These are phyloP conservation scores for Metopia argyrocephala DNA, from an alignment of 2,888 invertebrate species.

Conservation along the genomic window DNA sequence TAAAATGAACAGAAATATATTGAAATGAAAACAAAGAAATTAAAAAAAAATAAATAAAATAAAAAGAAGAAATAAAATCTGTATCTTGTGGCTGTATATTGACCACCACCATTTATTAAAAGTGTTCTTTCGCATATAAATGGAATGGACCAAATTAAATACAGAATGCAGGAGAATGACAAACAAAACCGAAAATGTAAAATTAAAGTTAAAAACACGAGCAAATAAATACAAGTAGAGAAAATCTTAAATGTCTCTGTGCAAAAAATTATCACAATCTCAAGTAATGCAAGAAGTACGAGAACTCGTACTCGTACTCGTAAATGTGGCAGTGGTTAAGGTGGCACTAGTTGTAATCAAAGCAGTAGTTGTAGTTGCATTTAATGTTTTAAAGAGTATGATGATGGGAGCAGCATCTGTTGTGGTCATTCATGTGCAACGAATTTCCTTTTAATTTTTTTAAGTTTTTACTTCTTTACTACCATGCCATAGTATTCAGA, in stretches of 20 bases:
- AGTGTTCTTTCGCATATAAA: constrained; percentile 15
- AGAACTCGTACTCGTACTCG: too few relatives aligned
- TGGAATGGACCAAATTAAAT: constrained; percentile 47
- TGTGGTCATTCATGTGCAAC: constrained; percentile 59
- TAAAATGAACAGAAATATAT: constrained; percentile 10
- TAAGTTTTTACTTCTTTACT: neutral
- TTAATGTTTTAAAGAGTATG: constrained; percentile 31
- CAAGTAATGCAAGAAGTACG: constrained; percentile 29
- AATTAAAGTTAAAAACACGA: neutral
- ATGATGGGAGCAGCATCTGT: constrained; percentile 57
- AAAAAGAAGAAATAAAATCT: neutral
- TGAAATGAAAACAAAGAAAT: neutral
- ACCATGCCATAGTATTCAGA: constrained; percentile 5
- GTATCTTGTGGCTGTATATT: constrained; percentile 37
- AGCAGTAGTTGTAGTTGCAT: constrained; percentile 23
- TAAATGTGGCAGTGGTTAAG: constrained; percentile 8
- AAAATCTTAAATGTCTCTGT: constrained; percentile 51
- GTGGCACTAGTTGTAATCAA: neutral
- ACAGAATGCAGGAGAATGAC: constrained; percentile 10
- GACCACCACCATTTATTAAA: constrained; percentile 28
- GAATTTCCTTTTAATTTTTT: constrained; percentile 13
- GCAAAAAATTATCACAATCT: constrained; percentile 53
- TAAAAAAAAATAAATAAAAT: neutral
- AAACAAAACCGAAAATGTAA: neutral
- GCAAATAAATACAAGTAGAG: neutral